Base-by-base conservation (phyloP, 2,113 vertebrate species). In the Serilophus lunatus region DNA sequence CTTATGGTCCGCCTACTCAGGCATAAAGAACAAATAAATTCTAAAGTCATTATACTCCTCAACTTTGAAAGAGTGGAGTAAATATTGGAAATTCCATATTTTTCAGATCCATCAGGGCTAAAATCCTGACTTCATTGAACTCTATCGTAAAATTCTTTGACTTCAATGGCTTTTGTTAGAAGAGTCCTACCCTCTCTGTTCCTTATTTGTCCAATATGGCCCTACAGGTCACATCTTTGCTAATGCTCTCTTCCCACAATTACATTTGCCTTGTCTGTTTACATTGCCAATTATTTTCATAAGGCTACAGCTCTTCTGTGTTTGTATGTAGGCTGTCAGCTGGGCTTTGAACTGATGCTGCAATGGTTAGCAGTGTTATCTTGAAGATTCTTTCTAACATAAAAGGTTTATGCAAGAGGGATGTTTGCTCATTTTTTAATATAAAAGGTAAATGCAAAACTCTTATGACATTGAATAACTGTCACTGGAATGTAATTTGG, bases 401-500 rank as follows among this genome's bases (percentile, higher is more conserved):
- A 74, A 92, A 95, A 96, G 28, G 28, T 45, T 57, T 78, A 88
- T 70, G 76, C 57, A 96, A 90, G 92, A 66, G 31, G 47, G 45
- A 40, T 92, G 61, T 83, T 93, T 81, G 51, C 31, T 90, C 38
- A 18, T 72, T 60, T 95, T 93, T 94, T 14, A 86, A 93, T 86
- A 86, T 59, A 93, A 95, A 96, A 95, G 61, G 47, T 63, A 71
- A 83, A 92, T 68, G 72, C 31, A 84, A 92, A 93, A 63, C 42
- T 50, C 68, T 72, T 83, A 83, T 22, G 77, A 70, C 42, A 60
- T 17, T 81, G 92, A 86, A 88, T 96, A 97, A 94, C 94, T 96
- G 95, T 94, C 86, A 61, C 53, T 88, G 82, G 56, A 96, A 74
- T 36, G 66, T 77, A 66, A 82, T 92, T 96, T 96, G 79, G 38